phyloP scores from a whole-genome alignment of 2,888 invertebrate species.

The Anagyrus pseudococci region DNA sequence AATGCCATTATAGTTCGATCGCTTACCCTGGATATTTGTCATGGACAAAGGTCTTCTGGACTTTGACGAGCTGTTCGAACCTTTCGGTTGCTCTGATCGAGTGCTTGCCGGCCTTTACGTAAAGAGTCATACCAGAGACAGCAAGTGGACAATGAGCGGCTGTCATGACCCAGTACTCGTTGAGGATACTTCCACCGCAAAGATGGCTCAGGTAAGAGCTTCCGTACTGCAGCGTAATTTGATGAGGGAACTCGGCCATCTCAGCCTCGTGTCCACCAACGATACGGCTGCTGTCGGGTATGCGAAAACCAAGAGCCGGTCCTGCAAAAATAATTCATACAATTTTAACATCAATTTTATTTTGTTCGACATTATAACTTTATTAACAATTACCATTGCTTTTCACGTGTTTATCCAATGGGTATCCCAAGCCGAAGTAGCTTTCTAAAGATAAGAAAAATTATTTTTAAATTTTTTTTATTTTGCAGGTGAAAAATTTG shows the following conservation, averaged over 20 bases:
- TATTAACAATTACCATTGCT: neutral
- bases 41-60: constrained; percentile 56
- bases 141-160: constrained; percentile 56
- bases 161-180: constrained; percentile 58
- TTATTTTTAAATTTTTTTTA: neutral
- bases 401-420: too few species aligned
- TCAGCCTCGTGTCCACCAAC: constrained; percentile 53
- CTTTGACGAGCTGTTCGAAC: constrained; percentile 54
- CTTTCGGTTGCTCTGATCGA: constrained; percentile 40
- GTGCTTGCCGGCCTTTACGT: constrained; percentile 42
- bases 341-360: too few species aligned
- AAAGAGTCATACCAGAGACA: constrained; percentile 45
- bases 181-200: constrained; percentile 61
- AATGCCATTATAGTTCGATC: neutral
- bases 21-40: constrained; percentile 51
- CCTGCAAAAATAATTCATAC: too few species aligned
- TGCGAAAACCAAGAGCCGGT: too few species aligned
- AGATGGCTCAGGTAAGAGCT: constrained; percentile 41
- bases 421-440: too few species aligned
- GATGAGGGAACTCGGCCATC: constrained; percentile 61
- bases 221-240: constrained; percentile 61
- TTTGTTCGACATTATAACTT: neutral
- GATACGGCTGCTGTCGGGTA: constrained; percentile 31
- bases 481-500: too few species aligned
- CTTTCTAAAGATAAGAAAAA: too few species aligned